Percentiles rank a stretch among this genome's conserved stretches.
phyloP scores from a whole-genome alignment of 2,888 invertebrate genomes.

The Cataglyphis cursor region DNA sequence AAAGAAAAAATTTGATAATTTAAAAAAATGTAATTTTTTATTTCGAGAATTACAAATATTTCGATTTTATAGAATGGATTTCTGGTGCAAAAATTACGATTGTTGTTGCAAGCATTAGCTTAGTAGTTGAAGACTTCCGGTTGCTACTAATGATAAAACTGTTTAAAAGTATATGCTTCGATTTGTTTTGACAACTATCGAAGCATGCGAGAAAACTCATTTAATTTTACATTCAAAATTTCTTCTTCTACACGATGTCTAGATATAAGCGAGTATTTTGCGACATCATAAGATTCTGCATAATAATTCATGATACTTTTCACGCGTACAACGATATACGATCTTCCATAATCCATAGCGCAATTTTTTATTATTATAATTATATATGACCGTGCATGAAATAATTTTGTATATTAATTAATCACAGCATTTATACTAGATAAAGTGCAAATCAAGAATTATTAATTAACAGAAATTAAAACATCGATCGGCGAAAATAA shows the following conservation, averaged over 20 bases:
- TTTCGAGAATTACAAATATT: neutral
- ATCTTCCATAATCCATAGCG: neutral
- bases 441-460: neutral
- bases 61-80: conserved; percentile 18
- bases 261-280: conserved; percentile 21
- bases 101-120: conserved; percentile 31
- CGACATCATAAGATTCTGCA: conserved; percentile 19
- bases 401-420: neutral
- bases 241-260: neutral
- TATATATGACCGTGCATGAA: too few relatives aligned
- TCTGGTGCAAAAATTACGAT: conserved; percentile 1
- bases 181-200: conserved; percentile 2
- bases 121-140: conserved; percentile 22
- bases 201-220: conserved; percentile 6
- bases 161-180: conserved; percentile 13
- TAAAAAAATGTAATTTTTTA: neutral
- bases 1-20: neutral
- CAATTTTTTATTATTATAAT: neutral
- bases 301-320: conserved; percentile 30
- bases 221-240: conserved; percentile 38
- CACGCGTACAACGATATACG: conserved; percentile 11
- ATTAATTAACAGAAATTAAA: neutral
- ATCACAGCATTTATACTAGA: neutral
- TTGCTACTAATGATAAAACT: conserved; percentile 13
- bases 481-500: neutral